Conservation (phyloP, 2,888 invertebrate species). For the Napeogenes sylphis region DNA sequence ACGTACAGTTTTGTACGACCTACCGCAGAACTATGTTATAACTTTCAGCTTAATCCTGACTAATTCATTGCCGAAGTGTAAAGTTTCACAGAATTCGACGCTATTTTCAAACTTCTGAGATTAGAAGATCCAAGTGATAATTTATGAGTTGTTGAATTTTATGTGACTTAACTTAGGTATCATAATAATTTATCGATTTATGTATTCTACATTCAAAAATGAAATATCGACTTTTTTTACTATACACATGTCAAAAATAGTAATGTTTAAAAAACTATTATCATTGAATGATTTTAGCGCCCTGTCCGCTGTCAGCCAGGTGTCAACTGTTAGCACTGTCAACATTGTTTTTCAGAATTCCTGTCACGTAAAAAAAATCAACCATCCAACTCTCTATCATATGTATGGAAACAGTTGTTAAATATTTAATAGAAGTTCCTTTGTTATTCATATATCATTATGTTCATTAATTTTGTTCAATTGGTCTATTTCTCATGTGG, state of each 20-base stretch:
- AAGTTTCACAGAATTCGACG: slow-evolving; percentile 41
- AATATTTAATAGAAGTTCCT: slow-evolving; percentile 11
- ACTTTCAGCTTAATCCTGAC: slow-evolving; percentile 63
- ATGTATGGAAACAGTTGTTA: slow-evolving; percentile 8
- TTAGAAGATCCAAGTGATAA: slow-evolving; percentile 14
- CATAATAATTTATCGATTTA: not conserved
- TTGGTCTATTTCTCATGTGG: not conserved
- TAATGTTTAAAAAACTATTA: no score
- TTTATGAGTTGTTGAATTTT: slow-evolving; percentile 9
- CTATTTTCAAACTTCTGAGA: slow-evolving; percentile 31
- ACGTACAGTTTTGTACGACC: slow-evolving; percentile 54
- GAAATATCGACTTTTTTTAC: no score
- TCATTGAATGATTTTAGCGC: no score
- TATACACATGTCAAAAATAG: no score
- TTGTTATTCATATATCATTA: slow-evolving; percentile 4
- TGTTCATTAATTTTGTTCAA: not conserved
- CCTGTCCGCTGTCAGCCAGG: slow-evolving; percentile 36
- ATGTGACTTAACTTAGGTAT: slow-evolving; percentile 9
- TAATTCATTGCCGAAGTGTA: slow-evolving; percentile 58
- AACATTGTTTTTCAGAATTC: slow-evolving; percentile 55
- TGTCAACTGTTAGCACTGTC: slow-evolving; percentile 58
- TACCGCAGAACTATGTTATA: slow-evolving; percentile 67
- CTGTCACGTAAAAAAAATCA: slow-evolving; percentile 37
- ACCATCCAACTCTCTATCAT: slow-evolving; percentile 5
- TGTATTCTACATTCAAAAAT: no score